A percentile compares a stretch with the other conserved stretches of the same genome.
Conservation (phyloP, 2,113 vertebrate species). For the Hirundichthys speculiger region DNA sequence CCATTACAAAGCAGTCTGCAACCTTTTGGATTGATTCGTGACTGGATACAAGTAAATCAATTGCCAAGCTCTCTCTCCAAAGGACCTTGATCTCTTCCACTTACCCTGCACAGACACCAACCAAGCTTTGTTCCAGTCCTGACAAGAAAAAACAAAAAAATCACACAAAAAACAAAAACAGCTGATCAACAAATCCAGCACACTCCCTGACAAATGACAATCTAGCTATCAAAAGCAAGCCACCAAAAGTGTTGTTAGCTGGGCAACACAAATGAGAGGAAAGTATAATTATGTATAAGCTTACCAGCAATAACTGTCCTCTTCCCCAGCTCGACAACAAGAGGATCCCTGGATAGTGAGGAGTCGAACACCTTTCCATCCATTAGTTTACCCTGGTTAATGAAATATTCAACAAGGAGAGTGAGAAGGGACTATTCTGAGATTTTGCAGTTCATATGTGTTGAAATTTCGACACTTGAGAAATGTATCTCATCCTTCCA, state of each 20-base stretch:
- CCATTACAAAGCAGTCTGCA: background rate
- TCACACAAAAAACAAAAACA: conserved; percentile 6
- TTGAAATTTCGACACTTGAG: too few relatives aligned
- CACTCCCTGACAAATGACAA: background rate
- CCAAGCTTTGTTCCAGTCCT: conserved; percentile 94
- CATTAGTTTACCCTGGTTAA: conserved; percentile 86
- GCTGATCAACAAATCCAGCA: conserved; percentile 27
- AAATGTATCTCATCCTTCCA: too few relatives aligned
- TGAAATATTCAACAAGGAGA: background rate
- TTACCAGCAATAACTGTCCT: conserved; percentile 92
- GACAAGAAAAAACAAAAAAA: conserved; percentile 22
- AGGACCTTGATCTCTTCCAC: conserved; percentile 36
- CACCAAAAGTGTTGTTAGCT: background rate
- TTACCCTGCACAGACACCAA: conserved; percentile 96
- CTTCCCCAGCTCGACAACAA: conserved; percentile 93
- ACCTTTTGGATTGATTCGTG: too few relatives aligned
- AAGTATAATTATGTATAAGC: background rate
- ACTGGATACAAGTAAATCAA: too few relatives aligned
- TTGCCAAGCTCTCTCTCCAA: too few relatives aligned
- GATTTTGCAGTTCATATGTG: background rate
- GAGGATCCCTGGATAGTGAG: conserved; percentile 89
- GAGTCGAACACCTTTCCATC: conserved; percentile 92
- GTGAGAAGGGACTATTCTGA: background rate
- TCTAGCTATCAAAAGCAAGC: conserved; percentile 4
- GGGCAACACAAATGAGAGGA: background rate